Percentiles rank a stretch among this genome's conserved stretches.
Conservation (phyloP, 2,888 invertebrate species). For the Bimastos eiseni region DNA sequence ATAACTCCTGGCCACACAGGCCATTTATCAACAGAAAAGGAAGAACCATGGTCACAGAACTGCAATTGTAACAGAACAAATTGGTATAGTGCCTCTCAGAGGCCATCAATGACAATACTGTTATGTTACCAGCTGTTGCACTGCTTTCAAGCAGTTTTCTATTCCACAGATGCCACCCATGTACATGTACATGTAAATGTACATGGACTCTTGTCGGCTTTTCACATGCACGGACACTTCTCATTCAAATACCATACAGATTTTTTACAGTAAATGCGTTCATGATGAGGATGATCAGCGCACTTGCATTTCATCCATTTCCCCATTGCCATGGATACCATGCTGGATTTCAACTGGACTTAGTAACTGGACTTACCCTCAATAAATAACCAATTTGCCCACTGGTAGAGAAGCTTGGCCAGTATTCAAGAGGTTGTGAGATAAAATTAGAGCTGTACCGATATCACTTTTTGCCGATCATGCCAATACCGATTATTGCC, state of each 20-base stretch:
- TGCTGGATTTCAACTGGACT: neutral
- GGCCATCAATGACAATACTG: neutral
- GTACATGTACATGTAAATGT: no score
- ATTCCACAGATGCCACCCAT: neutral
- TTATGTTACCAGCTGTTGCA: neutral
- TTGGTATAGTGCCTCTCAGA: neutral
- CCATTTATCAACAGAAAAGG: neutral
- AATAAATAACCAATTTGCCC: neutral
- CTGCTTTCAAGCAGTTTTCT: neutral
- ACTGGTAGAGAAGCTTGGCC: neutral
- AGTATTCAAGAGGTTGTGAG: no score
- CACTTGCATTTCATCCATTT: neutral
- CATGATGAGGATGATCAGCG: neutral
- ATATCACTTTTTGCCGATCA: no score
- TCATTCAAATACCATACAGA: neutral
- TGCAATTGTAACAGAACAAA: neutral
- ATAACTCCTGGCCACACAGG: neutral
- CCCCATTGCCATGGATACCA: neutral
- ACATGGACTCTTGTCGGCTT: neutral
- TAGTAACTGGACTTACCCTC: no score
- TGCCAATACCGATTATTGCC: no score
- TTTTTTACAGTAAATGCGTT: neutral
- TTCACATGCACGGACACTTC: no score
- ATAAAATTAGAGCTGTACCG: no score
- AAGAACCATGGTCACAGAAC: neutral